Evolutionary conservation across 2,888 invertebrate genomes (phyloP).

Genomic region (Mythimna loreyi): DNA sequence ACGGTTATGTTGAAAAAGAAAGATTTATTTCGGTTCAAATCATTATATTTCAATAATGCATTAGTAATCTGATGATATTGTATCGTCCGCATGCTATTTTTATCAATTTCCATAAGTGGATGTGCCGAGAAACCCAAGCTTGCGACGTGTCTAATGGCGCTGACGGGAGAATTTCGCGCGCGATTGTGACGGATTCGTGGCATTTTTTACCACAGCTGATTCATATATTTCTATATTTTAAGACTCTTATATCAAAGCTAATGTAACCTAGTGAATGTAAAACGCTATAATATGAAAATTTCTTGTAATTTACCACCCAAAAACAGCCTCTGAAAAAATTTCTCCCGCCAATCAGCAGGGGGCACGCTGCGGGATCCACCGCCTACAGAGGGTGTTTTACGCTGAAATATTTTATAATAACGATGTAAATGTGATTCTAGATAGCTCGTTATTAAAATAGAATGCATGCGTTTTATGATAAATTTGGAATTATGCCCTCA

Average conservation of each 20-base stretch:
- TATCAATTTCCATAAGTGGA: slow-evolving; percentile 89
- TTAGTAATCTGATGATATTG: slow-evolving; percentile 72
- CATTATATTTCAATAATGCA: slow-evolving; percentile 68
- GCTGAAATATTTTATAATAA: slow-evolving; percentile 64
- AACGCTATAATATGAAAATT: slow-evolving; percentile 67
- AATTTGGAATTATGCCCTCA: slow-evolving; percentile 78
- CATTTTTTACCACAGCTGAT: slow-evolving; percentile 89
- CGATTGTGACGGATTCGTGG: slow-evolving; percentile 91
- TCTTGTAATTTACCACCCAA: slow-evolving; percentile 62
- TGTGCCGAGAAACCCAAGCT: slow-evolving; percentile 87
- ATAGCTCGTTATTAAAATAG: slow-evolving; percentile 65
- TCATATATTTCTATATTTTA: slow-evolving; percentile 74
- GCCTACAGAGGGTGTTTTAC: slow-evolving; percentile 70
- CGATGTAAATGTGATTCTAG: slow-evolving; percentile 55
- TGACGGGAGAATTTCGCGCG: slow-evolving; percentile 90
- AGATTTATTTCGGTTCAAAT: slow-evolving; percentile 67
- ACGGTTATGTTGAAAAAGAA: slow-evolving; percentile 72
- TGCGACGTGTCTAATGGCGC: slow-evolving; percentile 91
- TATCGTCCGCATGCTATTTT: slow-evolving; percentile 83
- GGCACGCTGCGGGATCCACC: slow-evolving; percentile 85
- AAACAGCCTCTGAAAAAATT: slow-evolving; percentile 80
- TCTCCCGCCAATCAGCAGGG: slow-evolving; percentile 90
- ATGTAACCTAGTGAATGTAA: slow-evolving; percentile 74
- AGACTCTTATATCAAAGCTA: slow-evolving; percentile 67
- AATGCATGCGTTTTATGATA: slow-evolving; percentile 66